Evolutionary conservation across 2,797 vertebrate genomes (phyloP), one percentile per base, ranked within the genome.

Genomic region (Danio jaintianensis): DNA sequence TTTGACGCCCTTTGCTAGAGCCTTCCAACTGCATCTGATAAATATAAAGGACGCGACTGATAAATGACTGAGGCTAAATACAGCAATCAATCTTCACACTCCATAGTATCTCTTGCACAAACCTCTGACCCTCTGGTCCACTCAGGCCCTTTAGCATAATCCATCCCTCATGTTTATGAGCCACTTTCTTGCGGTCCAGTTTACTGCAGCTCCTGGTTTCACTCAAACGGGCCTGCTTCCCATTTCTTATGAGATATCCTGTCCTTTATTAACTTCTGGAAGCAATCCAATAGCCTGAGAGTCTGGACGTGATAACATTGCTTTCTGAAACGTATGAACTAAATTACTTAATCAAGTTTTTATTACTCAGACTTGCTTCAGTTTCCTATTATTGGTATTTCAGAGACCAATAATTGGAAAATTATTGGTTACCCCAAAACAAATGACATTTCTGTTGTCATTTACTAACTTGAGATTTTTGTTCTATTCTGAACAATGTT

Each of bases 181-280:
- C 52, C 75, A 52, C 48, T 81, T 50, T 66, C 63, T 79, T 83
- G 78, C 77, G 73, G 22, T 75, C 89, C 89, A 89, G 91, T 87
- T 91, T 92, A 89, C 90, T 89, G 84, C 87, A 91, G 84, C 88
- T 86, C 79, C 89, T 90, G 89, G 89, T 86, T 89, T 84, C 59
- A 82, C 85, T 91, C 87, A 85, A 85, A 86, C 83, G 79, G 59
- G 86, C 86, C 91, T 93, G 93, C 84, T 92, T 93, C 88, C 86
- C 80, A 89, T 93, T 93, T 84, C 86, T 83, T 90, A 89, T 89
- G 87, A 92, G 89, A 91, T 89, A 89, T 91, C 88, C 86, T 88
- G 88, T 85, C 83, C 84, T 80, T 85, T 84, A 77, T 87, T 82
- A 85, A 83, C 82, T 83, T 12, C 83, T 88, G 64, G 83, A 62